Evolutionary conservation across 1,140 invertebrate species (phyloP), one percentile per base, ranked within the genome.

Genomic region (Diplogasteroides magnus): DNA sequence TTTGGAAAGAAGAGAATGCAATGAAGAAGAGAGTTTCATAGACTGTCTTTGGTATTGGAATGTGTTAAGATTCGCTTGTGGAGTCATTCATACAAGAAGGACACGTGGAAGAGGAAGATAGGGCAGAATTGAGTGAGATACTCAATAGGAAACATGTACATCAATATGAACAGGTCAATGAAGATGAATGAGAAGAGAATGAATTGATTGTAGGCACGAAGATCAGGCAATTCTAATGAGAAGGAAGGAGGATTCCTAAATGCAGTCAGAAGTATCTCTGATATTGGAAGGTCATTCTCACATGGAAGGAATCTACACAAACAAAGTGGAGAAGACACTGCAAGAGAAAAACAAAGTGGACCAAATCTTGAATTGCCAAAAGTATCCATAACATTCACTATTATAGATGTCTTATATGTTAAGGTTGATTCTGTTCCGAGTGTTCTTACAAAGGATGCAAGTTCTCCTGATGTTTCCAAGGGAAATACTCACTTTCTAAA

Each of bases 281-380:
- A 98, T 81, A 98, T 98, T 79, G 93, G 94, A 75, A 88, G 90
- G 75, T 97, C 94, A 84, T 91, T 94, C 84, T 96, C 94, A 26
- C 92, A 93, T 26, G 91, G 90, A 61, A 93, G 92, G 88, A 94
- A 92, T 93, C 74, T 84, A 13, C 77, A 78, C 28, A 68, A 77
- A 26, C 75, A 75, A 29, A 69, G 60, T 26, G 70, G 66, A 26
- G 69, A 72, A 26, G 26, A 31, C 19, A 32, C 60, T 31, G 58
- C 57, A 56, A 27, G 60, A 26, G 61, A 63, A n/a, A n/a, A n/a
- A n/a, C n/a, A 48, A 27, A 55, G 56, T 29, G 75, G 56, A 31
- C 23, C 66, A 3, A 82, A 80, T 32, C 65, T 81, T 59, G 78
- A 82, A 37, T 64, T 81, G 37, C 79, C 79, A 31, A 82, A 82